These are phyloP conservation scores for Furcifer pardalis DNA, from an alignment of 2,797 vertebrate species.

Conservation along the genomic window DNA sequence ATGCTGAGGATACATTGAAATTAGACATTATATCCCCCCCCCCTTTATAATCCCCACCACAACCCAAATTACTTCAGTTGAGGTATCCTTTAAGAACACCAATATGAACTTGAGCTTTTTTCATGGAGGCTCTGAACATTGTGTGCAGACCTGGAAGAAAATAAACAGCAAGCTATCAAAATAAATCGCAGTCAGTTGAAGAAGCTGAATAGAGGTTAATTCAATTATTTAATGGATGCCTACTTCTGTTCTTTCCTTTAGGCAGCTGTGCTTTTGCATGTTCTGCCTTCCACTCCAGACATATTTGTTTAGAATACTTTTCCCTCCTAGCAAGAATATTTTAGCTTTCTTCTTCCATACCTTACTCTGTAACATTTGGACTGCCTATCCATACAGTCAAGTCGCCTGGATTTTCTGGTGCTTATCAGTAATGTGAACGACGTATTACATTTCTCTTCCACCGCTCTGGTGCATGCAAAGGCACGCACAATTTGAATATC, in stretches of 20 bases:
- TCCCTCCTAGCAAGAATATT: conserved; percentile 31
- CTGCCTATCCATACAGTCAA: not conserved
- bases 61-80: conserved; percentile 11
- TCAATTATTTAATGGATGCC: conserved; percentile 60
- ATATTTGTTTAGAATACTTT: conserved; percentile 36
- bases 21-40: too few relatives aligned
- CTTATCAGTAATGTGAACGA: not conserved
- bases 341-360: conserved; percentile 10
- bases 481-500: not conserved
- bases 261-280: conserved; percentile 53
- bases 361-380: conserved; percentile 6
- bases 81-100: conserved; percentile 9
- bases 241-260: conserved; percentile 55
- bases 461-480: not conserved
- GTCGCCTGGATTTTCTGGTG: not conserved
- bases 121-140: conserved; percentile 38
- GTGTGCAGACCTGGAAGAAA: conserved; percentile 45
- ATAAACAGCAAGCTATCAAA: conserved; percentile 54
- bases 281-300: conserved; percentile 33
- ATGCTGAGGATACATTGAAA: too few relatives aligned
- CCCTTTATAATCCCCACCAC: too few relatives aligned
- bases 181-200: conserved; percentile 58
- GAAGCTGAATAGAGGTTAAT: conserved; percentile 61
- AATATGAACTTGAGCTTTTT: conserved; percentile 40
- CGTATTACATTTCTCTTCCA: not conserved